Evolutionary conservation across 1,140 invertebrate genomes (phyloP), one percentile per base, ranked within the genome.

Genomic region (Saccostrea echinata): DNA sequence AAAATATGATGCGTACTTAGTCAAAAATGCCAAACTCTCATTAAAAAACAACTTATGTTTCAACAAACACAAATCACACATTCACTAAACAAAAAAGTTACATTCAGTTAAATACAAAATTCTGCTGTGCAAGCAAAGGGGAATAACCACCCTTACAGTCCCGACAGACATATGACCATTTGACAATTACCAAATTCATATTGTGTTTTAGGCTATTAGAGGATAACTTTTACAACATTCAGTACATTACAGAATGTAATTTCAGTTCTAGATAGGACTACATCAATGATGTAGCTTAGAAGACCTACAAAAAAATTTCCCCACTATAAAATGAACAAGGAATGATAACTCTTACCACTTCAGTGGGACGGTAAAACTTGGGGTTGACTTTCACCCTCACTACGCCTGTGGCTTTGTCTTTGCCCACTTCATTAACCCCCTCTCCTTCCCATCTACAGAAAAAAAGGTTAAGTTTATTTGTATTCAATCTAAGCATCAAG

Each of bases 331-430:
- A 18, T 76, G 30, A 76, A 76, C 68, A 24, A 53, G n/a, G 35
- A 83, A 12, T n/a, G 35, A n/a, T 12, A 86, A 84, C 80, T 96
- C 97, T 97, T 95, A 98, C 98, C 92, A 99, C 99, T 97, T 99
- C 99, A 8, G 99, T 98, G 43, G 99, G 99, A 85, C 99, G 96
- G 94, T 99, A 99, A 95, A 97, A 99, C 94, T 98, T 99, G 0
- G 97, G 96, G 95, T 99, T 99, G 21, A 99, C 96, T 94, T 96
- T 97, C 16, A 99, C 97, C 18, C 98, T 96, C n/a, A 99, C 94
- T 89, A 97, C 96, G 0, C 97, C 97, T 0, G 97, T 97, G 24
- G 95, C 96, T 88, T 97, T 97, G 94, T 99, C 98, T 90, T 97
- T 97, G 1, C 98, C 99, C 30, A 98, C 96, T 96, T 99, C 98